These are phyloP conservation scores for Tromatobia lineatoria DNA, from an alignment of 2,888 invertebrate genomes.

Conservation along the genomic window DNA sequence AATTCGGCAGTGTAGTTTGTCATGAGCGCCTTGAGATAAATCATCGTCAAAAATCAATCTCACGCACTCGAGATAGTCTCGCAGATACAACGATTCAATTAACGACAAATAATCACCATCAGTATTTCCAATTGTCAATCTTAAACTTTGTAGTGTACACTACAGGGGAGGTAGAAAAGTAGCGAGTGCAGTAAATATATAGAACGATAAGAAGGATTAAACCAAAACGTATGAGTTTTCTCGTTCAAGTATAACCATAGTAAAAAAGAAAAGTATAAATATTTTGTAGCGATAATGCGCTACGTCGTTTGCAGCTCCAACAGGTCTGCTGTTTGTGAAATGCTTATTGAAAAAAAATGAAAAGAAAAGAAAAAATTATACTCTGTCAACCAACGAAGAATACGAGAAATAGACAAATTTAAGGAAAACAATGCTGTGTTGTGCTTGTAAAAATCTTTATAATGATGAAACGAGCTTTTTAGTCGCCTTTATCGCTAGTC, in stretches of 20 bases:
- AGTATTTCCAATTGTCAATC: background rate
- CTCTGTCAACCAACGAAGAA: constrained; percentile 38
- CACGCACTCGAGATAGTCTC: background rate
- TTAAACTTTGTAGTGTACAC: background rate
- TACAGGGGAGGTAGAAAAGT: constrained; percentile 1
- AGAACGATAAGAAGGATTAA: constrained; percentile 4
- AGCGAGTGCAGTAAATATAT: constrained; percentile 4
- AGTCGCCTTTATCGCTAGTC: constrained; percentile 48
- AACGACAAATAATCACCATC: background rate
- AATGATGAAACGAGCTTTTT: constrained; percentile 17
- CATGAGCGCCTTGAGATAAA: constrained; percentile 31
- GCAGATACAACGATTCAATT: background rate
- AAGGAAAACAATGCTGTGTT: constrained; percentile 50
- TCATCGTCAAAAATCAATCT: background rate
- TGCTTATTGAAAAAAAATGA: background rate
- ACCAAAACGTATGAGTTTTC: constrained; percentile 1
- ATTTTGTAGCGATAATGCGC: constrained; percentile 6
- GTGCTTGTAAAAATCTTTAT: constrained; percentile 46
- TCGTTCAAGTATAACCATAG: constrained; percentile 17
- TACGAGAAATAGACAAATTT: constrained; percentile 53
- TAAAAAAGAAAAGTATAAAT: background rate
- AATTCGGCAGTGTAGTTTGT: constrained; percentile 78
- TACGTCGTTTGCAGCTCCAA: background rate
- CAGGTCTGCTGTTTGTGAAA: background rate
- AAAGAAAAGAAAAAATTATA: too few relatives aligned